Evolutionary conservation across 2,113 vertebrate genomes (phyloP).

Genomic region (Xiphophorus couchianus): DNA sequence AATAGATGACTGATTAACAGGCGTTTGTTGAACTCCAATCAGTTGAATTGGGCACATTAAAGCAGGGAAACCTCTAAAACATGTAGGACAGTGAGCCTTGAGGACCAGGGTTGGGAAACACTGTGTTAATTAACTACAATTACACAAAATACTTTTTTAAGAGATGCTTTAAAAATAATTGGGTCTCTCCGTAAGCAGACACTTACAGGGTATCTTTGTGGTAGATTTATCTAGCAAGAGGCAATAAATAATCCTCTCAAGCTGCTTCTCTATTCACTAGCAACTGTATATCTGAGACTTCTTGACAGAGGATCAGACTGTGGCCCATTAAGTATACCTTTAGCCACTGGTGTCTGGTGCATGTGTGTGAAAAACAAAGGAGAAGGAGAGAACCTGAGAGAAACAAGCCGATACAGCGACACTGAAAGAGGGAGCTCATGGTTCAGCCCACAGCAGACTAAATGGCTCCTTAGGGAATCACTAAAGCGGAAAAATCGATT

Average conservation of each 20-base stretch:
- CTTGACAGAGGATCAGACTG: conserved; percentile 63
- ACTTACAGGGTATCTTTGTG: not conserved
- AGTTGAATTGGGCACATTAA: too few relatives aligned
- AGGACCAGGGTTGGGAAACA: too few relatives aligned
- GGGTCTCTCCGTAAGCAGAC: not conserved
- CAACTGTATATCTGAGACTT: conserved; percentile 52
- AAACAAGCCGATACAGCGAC: conserved; percentile 5
- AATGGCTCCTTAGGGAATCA: conserved; percentile 75
- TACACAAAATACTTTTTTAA: conserved; percentile 1
- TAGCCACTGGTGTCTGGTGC: conserved; percentile 30
- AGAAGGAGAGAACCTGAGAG: conserved; percentile 5
- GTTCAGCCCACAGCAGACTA: conserved; percentile 61
- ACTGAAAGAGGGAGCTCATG: conserved; percentile 29
- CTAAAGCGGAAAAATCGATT: conserved; percentile 74
- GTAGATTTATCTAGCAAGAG: conserved; percentile 31
- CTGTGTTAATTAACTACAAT: not conserved
- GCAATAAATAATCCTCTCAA: conserved; percentile 41
- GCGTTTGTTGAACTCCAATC: too few relatives aligned
- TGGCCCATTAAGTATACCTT: conserved; percentile 57
- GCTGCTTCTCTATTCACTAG: conserved; percentile 35
- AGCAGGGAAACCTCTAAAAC: too few relatives aligned
- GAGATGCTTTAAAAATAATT: conserved; percentile 23
- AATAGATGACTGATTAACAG: too few relatives aligned
- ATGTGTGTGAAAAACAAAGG: conserved; percentile 16
- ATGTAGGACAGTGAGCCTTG: too few relatives aligned